Base-by-base conservation (phyloP, 1,140 invertebrate genomes). In the Drosophila pandora region DNA sequence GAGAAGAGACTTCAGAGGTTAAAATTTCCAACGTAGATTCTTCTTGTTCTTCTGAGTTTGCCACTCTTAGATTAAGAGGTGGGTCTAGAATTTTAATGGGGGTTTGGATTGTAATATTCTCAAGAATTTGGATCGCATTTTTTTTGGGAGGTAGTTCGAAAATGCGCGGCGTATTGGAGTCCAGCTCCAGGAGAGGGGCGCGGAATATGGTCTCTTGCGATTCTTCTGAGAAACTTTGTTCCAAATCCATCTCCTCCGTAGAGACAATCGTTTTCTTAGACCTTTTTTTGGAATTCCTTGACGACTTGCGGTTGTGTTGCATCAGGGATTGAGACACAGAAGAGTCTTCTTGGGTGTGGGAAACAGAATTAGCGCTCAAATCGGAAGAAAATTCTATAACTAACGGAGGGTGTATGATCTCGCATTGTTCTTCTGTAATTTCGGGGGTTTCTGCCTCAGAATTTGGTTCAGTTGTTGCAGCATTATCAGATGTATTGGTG, bases 31-130 rank as follows among this genome's bases (percentile, higher is more conserved):
- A 7, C n/a, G 0, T 5, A 43, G 41, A 21, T 43, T 43, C 13
- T 1, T 17, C 34, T 12, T 12, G 3, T 3, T 37, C 12, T 12
- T 10, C 12, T 37, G 3, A 3, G 10, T 3, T 3, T n/a, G 12
- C 12, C 12, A 3, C 34, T 37, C 10, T 12, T 37, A 1, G 3
- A 37, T 37, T 37, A 12, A 12, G 10, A 21, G 41, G 5, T 43
- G 39, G 39, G 12, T 4, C 13, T 13, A 41, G 4, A 7, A 32
- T 1, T 1, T 10, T 12, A 5, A 13, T 22, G 2, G 63, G 22
- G 0, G 64, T n/a, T 6, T 67, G 58, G 6, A 81, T 32, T 10
- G 17, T 13, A 39, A 87, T 81, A 21, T 81, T 32, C 41, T 87
- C 82, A 4, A 87, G 5, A 3, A 87, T 87, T 25, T 61, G 7